Percentiles rank a stretch among this genome's conserved stretches.
These are phyloP conservation scores for Drosophila malerkotliana DNA, from an alignment of 1,140 invertebrate genomes.

Conservation along the genomic window DNA sequence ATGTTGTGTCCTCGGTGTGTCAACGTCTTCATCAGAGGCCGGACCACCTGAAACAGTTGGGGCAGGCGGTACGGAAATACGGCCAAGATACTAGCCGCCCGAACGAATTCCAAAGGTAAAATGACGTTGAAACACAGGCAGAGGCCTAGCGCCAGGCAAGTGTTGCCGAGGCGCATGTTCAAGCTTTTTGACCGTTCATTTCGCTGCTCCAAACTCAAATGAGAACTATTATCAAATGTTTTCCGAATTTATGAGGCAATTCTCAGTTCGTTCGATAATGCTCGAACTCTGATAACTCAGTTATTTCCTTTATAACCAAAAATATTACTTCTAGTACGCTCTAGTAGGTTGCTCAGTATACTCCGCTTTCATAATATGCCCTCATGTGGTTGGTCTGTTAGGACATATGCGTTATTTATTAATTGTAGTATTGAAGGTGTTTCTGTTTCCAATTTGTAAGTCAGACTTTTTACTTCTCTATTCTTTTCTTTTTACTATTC, in stretches of 20 bases:
- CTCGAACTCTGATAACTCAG: not conserved
- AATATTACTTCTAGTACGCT: not conserved
- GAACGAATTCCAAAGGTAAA: not conserved
- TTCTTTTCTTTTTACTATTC: not conserved
- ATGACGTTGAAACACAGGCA: not conserved
- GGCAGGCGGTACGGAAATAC: slow-evolving; percentile 23
- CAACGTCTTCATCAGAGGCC: slow-evolving; percentile 28
- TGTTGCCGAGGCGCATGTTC: slow-evolving; percentile 2
- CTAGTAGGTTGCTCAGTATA: no score
- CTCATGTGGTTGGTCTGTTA: no score
- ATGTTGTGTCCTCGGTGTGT: slow-evolving; percentile 35
- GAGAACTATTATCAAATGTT: no score
- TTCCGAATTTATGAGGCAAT: not conserved
- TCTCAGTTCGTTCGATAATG: not conserved
- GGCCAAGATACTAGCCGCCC: slow-evolving; percentile 26
- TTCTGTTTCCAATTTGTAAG: not conserved
- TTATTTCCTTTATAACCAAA: no score
- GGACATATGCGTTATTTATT: no score
- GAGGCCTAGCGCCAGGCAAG: slow-evolving; percentile 5
- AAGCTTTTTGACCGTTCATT: slow-evolving; percentile 5
- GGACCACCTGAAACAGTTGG: slow-evolving; percentile 13
- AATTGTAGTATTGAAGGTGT: no score
- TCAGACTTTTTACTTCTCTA: not conserved
- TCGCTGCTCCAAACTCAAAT: not conserved
- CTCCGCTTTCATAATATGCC: no score